Evolutionary conservation across 1,140 invertebrate genomes (phyloP).

Genomic region (Drosophila auraria): DNA sequence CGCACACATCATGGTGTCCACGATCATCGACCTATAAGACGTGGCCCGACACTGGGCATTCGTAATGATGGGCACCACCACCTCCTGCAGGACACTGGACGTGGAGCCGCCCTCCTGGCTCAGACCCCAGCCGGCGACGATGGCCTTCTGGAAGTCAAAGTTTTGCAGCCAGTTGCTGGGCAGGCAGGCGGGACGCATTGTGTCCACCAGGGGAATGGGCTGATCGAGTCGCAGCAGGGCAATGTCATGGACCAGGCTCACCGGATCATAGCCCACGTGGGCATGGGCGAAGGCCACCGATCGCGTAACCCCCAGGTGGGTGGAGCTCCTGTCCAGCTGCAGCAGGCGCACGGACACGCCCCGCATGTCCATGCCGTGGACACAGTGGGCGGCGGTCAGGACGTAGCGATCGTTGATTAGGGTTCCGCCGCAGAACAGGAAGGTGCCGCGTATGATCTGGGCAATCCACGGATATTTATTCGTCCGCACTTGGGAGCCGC

Average conservation of each 20-base stretch:
- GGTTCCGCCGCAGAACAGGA: constrained; percentile 79
- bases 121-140: constrained; percentile 93
- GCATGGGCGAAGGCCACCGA: constrained; percentile 54
- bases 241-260: constrained; percentile 91
- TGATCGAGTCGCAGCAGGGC: constrained; percentile 87
- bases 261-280: constrained; percentile 68
- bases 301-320: constrained; percentile 64
- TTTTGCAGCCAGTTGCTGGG: constrained; percentile 86
- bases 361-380: constrained; percentile 87
- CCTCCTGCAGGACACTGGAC: constrained; percentile 93
- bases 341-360: constrained; percentile 88
- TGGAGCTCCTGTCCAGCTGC: constrained; percentile 89
- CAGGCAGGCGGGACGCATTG: constrained; percentile 94
- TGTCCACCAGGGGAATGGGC: constrained; percentile 90
- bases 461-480: constrained; percentile 84
- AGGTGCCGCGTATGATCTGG: constrained; percentile 62
- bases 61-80: constrained; percentile 94
- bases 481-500: constrained; percentile 70
- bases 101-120: constrained; percentile 93
- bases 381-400: constrained; percentile 86
- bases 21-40: constrained; percentile 96
- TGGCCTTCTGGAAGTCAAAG: constrained; percentile 75
- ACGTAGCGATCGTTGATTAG: constrained; percentile 85
- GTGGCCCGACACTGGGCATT: constrained; percentile 93
- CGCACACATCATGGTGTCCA: constrained; percentile 95